A percentile compares a stretch with the other conserved stretches of the same genome.
These are phyloP conservation scores for Drusus annulatus DNA, from an alignment of 1,140 invertebrate species.

Conservation along the genomic window DNA sequence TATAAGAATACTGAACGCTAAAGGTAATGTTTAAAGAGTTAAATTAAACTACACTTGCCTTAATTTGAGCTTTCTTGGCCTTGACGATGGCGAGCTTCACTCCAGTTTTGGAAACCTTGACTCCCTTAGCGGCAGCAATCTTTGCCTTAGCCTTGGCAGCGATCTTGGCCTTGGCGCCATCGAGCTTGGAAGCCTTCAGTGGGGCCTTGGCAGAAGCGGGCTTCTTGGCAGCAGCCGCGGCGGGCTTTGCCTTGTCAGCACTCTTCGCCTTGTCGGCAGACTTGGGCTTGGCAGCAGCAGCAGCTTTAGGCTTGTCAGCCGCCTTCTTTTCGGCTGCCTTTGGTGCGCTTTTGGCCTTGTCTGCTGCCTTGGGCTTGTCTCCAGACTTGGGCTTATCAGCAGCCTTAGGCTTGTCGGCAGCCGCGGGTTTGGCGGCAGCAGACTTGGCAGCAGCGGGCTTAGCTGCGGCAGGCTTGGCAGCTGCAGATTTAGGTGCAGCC, in stretches of 20 bases:
- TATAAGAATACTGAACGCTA: background rate
- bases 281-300: slow-evolving; percentile 73
- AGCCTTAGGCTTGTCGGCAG: slow-evolving; percentile 70
- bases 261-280: slow-evolving; percentile 65
- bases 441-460: slow-evolving; percentile 66
- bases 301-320: slow-evolving; percentile 69
- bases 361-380: slow-evolving; percentile 66
- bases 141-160: slow-evolving; percentile 70
- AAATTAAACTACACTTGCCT: slow-evolving; percentile 72
- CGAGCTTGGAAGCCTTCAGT: slow-evolving; percentile 62
- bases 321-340: slow-evolving; percentile 76
- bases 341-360: slow-evolving; percentile 65
- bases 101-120: slow-evolving; percentile 52
- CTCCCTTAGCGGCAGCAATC: slow-evolving; percentile 46
- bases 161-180: slow-evolving; percentile 69
- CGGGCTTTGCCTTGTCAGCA: slow-evolving; percentile 68
- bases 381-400: slow-evolving; percentile 65
- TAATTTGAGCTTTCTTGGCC: slow-evolving; percentile 84
- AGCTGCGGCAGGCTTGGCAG: slow-evolving; percentile 65
- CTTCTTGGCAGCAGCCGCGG: slow-evolving; percentile 48
- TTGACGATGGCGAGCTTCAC: slow-evolving; percentile 62
- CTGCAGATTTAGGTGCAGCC: slow-evolving; percentile 67
- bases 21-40: background rate
- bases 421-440: slow-evolving; percentile 71
- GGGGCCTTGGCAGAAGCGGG: slow-evolving; percentile 57